Evolutionary conservation across 1,140 invertebrate genomes (phyloP).

Genomic region (Pollicipes pollicipes): DNA sequence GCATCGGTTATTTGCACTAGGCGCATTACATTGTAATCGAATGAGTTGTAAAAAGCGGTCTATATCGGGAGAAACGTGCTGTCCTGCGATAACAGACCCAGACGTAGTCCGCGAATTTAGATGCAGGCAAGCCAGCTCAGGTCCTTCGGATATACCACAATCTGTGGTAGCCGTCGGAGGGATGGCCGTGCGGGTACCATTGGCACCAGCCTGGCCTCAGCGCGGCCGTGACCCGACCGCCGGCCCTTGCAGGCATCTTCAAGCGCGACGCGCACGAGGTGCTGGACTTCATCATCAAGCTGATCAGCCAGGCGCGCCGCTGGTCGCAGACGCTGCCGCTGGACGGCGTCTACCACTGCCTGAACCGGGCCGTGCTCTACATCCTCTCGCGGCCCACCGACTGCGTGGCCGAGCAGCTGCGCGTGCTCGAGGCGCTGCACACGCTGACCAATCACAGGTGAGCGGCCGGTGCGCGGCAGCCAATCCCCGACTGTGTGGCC

Average conservation of each 20-base stretch:
- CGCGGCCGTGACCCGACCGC: too few species aligned
- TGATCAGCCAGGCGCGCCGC: conserved; percentile 67
- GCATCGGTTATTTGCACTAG: too few species aligned
- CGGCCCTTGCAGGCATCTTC: conserved; percentile 39
- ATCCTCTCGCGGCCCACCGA: conserved; percentile 78
- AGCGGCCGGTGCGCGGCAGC: conserved; percentile 27
- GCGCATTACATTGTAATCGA: too few species aligned
- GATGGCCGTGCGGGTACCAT: too few species aligned
- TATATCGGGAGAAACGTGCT: too few species aligned
- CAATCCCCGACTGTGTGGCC: conserved; percentile 10
- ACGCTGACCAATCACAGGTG: conserved; percentile 64
- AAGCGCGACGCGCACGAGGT: conserved; percentile 82
- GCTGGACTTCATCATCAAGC: conserved; percentile 83
- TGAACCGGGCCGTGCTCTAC: conserved; percentile 86
- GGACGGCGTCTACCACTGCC: conserved; percentile 75
- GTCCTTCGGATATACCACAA: too few species aligned
- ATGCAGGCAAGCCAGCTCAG: too few species aligned
- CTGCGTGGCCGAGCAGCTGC: conserved; percentile 72
- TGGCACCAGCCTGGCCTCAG: too few species aligned
- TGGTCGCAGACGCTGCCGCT: conserved; percentile 29
- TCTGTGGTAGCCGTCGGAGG: too few species aligned
- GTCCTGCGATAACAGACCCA: too few species aligned
- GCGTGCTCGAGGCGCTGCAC: conserved; percentile 77
- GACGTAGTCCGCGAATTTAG: too few species aligned
- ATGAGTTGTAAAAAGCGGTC: too few species aligned